Evolutionary conservation across 2,888 invertebrate species (phyloP).

Genomic region (Thelaira solivaga): DNA sequence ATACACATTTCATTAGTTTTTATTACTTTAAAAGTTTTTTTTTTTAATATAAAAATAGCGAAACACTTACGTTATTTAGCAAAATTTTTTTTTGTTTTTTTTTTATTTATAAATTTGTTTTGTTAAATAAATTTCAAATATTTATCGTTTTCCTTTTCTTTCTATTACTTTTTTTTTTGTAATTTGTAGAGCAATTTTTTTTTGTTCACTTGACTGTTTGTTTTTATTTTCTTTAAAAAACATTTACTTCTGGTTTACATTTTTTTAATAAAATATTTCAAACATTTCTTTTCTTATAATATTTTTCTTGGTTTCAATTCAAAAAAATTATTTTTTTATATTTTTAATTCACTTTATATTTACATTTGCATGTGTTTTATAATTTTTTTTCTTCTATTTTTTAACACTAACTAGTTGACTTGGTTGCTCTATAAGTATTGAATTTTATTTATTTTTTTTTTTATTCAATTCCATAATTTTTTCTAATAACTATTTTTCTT

Average conservation of each 20-base stretch:
- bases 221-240: conserved; percentile 25
- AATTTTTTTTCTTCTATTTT: conserved; percentile 1
- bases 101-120: no score
- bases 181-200: no score
- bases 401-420: conserved; percentile 3
- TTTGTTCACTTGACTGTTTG: conserved; percentile 29
- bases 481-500: not conserved
- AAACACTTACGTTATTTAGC: conserved; percentile 59
- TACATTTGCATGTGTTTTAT: no score
- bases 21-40: not conserved
- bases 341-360: conserved; percentile 21
- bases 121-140: conserved; percentile 36
- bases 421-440: conserved; percentile 3
- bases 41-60: not conserved
- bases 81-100: conserved; percentile 26
- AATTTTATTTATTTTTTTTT: conserved; percentile 28
- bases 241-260: not conserved
- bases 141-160: conserved; percentile 29
- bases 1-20: not conserved
- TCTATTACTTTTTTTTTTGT: conserved; percentile 15
- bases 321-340: no score
- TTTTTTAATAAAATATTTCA: conserved; percentile 31
- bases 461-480: no score
- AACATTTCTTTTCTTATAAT: conserved; percentile 21
- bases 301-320: not conserved